Conservation (phyloP, 2,797 vertebrate species). For the Xiphorhynchus erythropygius region DNA sequence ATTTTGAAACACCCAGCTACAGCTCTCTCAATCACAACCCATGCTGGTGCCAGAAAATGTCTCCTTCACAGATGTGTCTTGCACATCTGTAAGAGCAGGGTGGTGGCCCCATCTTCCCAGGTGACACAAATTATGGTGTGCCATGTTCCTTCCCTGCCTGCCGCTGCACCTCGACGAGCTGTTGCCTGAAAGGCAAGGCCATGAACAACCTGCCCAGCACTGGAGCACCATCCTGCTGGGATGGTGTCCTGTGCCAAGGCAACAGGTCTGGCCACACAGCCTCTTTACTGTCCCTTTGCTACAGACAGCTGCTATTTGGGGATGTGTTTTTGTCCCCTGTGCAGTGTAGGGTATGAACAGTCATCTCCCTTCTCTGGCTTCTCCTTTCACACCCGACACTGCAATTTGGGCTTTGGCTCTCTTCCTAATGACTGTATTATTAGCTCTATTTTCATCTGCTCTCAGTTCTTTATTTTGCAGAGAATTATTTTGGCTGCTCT, state of each 20-base stretch:
- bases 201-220: not conserved
- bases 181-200: not conserved
- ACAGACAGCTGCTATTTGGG: not conserved
- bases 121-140: not conserved
- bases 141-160: not conserved
- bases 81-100: not conserved
- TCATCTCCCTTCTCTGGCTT: slow-evolving; percentile 6
- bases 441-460: slow-evolving; percentile 69
- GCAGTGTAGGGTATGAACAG: fast-evolving
- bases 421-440: slow-evolving; percentile 68
- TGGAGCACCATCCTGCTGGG: not conserved
- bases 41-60: not conserved
- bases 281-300: not conserved
- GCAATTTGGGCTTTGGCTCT: slow-evolving; percentile 51
- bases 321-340: not conserved
- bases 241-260: not conserved
- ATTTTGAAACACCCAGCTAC: not conserved
- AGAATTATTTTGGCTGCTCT: slow-evolving; percentile 58
- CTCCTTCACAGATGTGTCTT: not conserved
- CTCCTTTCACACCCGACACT: slow-evolving; percentile 16
- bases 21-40: not conserved
- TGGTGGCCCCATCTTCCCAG: not conserved
- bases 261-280: not conserved
- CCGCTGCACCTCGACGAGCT: fast-evolving
- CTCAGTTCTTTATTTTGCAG: slow-evolving; percentile 48